A percentile compares a stretch with the other conserved stretches of the same genome.
Conservation (phyloP, 2,797 vertebrate species). For the Clarias fuscus region DNA sequence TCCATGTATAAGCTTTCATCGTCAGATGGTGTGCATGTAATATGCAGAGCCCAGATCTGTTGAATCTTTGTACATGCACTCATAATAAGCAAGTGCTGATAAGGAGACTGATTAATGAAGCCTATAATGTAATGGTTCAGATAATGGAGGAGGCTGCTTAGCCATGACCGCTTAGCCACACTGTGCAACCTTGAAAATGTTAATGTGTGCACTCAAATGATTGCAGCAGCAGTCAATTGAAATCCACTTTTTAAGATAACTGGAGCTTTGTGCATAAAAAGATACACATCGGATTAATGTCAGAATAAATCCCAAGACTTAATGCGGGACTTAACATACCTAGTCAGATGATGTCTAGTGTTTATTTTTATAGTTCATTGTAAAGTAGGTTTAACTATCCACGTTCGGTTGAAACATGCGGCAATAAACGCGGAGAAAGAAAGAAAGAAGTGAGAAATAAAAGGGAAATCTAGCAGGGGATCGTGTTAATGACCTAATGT, state of each 20-base stretch:
- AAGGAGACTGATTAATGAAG: conserved; percentile 49
- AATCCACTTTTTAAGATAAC: conserved; percentile 37
- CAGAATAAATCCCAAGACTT: not conserved
- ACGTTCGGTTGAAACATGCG: not conserved
- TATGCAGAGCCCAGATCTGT: conserved; percentile 29
- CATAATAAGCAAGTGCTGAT: conserved; percentile 51
- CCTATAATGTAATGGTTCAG: conserved; percentile 43
- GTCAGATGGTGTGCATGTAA: conserved; percentile 37
- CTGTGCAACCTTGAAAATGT: conserved; percentile 67
- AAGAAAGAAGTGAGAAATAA: conserved; percentile 26
- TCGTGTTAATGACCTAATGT: conserved; percentile 42
- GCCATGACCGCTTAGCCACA: conserved; percentile 52
- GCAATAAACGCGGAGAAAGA: conserved; percentile 9
- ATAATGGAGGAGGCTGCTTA: conserved; percentile 44
- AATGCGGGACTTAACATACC: not conserved
- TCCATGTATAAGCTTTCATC: conserved; percentile 66
- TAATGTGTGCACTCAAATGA: conserved; percentile 61
- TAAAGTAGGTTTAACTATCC: not conserved
- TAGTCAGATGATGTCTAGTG: not conserved
- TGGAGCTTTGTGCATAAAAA: conserved; percentile 59
- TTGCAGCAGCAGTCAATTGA: conserved; percentile 56
- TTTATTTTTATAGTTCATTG: not conserved
- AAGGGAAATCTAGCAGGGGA: conserved; percentile 13
- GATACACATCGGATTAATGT: conserved; percentile 22
- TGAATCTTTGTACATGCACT: conserved; percentile 39